These are phyloP conservation scores for Trachelus tabidus DNA, from an alignment of 2,888 invertebrate genomes.

Conservation along the genomic window DNA sequence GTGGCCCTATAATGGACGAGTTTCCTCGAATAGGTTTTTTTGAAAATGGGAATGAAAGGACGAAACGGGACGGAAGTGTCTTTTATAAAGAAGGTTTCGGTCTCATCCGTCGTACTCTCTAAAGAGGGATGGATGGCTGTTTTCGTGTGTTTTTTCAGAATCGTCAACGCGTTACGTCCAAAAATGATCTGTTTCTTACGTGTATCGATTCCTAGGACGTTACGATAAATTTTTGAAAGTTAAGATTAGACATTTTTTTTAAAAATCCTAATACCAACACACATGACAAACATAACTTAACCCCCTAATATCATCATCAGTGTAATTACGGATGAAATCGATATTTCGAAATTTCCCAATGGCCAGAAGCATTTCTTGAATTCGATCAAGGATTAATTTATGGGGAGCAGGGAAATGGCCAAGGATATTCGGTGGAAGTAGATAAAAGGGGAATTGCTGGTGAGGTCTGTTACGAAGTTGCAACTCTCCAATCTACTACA, in stretches of 20 bases:
- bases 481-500: constrained; percentile 34
- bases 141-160: not conserved
- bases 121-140: not conserved
- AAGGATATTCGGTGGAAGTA: not conserved
- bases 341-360: not conserved
- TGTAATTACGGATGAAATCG: not conserved
- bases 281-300: not conserved
- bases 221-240: not conserved
- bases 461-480: constrained; percentile 28
- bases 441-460: constrained; percentile 2
- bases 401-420: constrained; percentile 6
- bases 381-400: constrained; percentile 43
- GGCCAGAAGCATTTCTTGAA: constrained; percentile 22
- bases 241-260: too few relatives aligned
- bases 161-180: not conserved
- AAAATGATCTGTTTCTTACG: not conserved
- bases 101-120: not conserved
- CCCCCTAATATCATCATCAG: not conserved
- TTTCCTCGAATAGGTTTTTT: not conserved
- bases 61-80: not conserved
- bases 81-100: not conserved
- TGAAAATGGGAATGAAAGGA: not conserved
- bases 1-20: not conserved
- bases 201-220: not conserved
- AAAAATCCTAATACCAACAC: not conserved